Evolutionary conservation across 2,888 invertebrate genomes (phyloP).

Genomic region (Copidosoma aretas): DNA sequence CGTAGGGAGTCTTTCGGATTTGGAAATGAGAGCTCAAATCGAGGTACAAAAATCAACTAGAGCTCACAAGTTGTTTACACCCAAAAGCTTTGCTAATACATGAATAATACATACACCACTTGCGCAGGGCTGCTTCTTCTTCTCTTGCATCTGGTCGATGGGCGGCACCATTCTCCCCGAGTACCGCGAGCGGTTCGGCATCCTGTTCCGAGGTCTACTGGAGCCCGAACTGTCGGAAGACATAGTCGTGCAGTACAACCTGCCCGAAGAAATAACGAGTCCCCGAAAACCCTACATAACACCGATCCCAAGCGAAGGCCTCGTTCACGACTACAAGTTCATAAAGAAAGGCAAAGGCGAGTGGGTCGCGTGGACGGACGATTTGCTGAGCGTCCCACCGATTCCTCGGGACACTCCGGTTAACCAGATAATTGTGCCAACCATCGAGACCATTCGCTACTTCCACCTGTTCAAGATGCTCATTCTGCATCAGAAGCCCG

Average conservation of each 20-base stretch:
- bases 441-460: slow-evolving; percentile 86
- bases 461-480: slow-evolving; percentile 75
- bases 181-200: slow-evolving; percentile 78
- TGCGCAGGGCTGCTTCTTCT: slow-evolving; percentile 85
- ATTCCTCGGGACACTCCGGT: slow-evolving; percentile 75
- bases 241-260: slow-evolving; percentile 54
- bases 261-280: not conserved
- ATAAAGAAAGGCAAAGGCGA: slow-evolving; percentile 90
- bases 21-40: slow-evolving; percentile 84
- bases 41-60: no score
- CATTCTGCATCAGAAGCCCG: slow-evolving; percentile 72
- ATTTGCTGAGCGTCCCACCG: slow-evolving; percentile 74
- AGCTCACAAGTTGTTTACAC: no score
- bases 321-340: slow-evolving; percentile 88
- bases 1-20: slow-evolving; percentile 68
- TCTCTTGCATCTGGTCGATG: slow-evolving; percentile 90
- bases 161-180: slow-evolving; percentile 81
- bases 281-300: slow-evolving; percentile 69
- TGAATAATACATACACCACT: no score
- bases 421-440: slow-evolving; percentile 85
- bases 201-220: slow-evolving; percentile 77
- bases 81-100: no score
- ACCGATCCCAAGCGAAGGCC: slow-evolving; percentile 78
- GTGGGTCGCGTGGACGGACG: slow-evolving; percentile 91
- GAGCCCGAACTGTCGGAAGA: slow-evolving; percentile 82